Evolutionary conservation across 2,113 vertebrate genomes (phyloP).

Genomic region (Lonchura striata): DNA sequence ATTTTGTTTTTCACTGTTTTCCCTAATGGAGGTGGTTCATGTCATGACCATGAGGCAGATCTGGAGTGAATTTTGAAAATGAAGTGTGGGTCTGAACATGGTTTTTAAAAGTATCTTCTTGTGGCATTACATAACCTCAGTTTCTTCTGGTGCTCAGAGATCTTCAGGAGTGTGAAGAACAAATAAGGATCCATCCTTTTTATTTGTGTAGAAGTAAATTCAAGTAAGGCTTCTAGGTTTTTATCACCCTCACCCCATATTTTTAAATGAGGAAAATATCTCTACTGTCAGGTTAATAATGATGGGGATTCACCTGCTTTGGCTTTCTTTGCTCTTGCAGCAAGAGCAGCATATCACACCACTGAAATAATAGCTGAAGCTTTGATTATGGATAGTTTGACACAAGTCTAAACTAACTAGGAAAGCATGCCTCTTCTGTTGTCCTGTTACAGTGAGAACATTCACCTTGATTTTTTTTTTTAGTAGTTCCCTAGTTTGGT

Average conservation of each 20-base stretch:
- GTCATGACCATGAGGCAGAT: neutral
- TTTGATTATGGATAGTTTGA: neutral
- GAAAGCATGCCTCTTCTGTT: neutral
- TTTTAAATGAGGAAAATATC: neutral
- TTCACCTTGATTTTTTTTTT: neutral
- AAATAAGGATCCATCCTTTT: neutral
- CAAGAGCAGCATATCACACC: neutral
- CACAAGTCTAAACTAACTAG: neutral
- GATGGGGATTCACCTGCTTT: neutral
- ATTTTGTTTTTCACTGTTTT: neutral
- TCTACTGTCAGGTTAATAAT: neutral
- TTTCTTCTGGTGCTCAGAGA: neutral
- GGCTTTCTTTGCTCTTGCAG: neutral
- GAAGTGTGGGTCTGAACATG: fast-evolving
- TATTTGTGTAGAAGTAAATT: neutral
- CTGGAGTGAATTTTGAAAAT: neutral
- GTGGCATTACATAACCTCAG: neutral
- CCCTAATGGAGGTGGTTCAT: neutral
- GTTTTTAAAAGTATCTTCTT: neutral
- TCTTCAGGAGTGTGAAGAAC: neutral
- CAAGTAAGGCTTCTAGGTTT: neutral
- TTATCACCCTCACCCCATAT: neutral
- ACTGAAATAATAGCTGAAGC: neutral
- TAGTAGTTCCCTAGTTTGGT: neutral
- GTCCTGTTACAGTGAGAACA: neutral